Base-by-base conservation (phyloP, 2,797 vertebrate genomes). In the Myiothlypis chrysogaster region DNA sequence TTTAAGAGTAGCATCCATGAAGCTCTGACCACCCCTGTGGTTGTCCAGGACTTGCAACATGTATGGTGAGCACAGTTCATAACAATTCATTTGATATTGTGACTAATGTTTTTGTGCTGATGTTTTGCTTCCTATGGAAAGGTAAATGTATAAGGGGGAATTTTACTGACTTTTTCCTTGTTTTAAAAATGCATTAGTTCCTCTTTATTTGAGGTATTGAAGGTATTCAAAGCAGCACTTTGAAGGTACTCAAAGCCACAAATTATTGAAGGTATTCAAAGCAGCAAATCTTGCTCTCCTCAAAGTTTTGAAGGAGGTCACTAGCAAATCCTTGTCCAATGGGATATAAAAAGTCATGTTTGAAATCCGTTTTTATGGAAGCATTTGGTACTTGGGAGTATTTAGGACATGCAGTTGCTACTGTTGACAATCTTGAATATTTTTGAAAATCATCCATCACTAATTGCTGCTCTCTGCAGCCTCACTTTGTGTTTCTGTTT, bases 361-460 rank as follows among this genome's bases (percentile, higher is more conserved):
- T 82, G 14, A 80, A 70, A 89, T 87, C 7, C 4, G 32, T 72
- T 70, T 92, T 84, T 56, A 21, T 44, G 14, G 70, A 77, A 69
- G 46, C 43, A 37, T 84, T 76, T 83, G 34, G 27, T 81, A 87
- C 69, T 92, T 87, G 39, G 14, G 73, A 92, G 39, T 28, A 2
- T 88, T 87, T 76, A 85, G 64, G 44, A 35, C 7, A 32, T 1
- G 41, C 30, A 79, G 34, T 92, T 92, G 53, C 49, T 76, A 30
- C 34, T 95, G 64, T 78, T 80, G 71, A 92, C 53, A 66, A 8
- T 85, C 75, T 70, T 85, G 37, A 86, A n/a, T 46, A 30, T 64
- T 93, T 94, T 43, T 94, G 66, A 93, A 92, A 85, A 65, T 64
- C 59, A 56, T 80, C 47, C 69, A 71, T 90, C 68, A 85, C 34